These are phyloP conservation scores for Pherbina coryleti DNA, from an alignment of 2,888 invertebrate species.

Conservation along the genomic window DNA sequence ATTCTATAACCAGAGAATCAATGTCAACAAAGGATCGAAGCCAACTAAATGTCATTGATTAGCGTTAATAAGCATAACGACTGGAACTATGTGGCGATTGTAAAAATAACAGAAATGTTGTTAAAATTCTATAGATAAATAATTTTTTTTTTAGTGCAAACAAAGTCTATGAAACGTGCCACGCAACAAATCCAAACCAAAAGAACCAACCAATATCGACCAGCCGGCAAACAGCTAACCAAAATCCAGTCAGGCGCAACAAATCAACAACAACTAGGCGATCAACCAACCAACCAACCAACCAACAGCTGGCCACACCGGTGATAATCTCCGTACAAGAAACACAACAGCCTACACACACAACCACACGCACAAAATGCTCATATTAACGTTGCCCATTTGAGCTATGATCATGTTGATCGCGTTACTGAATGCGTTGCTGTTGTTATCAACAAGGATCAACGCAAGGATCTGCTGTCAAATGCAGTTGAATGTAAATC, in stretches of 20 bases:
- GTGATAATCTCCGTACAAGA: slow-evolving; percentile 49
- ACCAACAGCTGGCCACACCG: slow-evolving; percentile 52
- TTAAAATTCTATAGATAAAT: background rate
- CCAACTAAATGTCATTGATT: slow-evolving; percentile 50
- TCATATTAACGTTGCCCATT: background rate
- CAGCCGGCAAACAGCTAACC: background rate
- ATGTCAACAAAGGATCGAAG: background rate
- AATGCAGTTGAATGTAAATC: slow-evolving; percentile 26
- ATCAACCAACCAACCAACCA: slow-evolving; percentile 35
- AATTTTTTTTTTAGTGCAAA: background rate
- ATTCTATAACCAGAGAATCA: background rate
- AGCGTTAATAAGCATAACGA: slow-evolving; percentile 51
- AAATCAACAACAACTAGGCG: slow-evolving; percentile 34
- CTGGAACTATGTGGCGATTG: background rate
- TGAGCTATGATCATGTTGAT: background rate
- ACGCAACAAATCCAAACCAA: background rate
- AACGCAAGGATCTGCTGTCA: slow-evolving; percentile 7
- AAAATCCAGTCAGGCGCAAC: slow-evolving; percentile 36
- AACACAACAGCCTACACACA: slow-evolving; percentile 3
- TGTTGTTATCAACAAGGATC: slow-evolving; percentile 17
- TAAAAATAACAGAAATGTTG: slow-evolving; percentile 7
- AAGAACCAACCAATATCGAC: background rate
- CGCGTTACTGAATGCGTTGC: no score
- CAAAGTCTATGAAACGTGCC: slow-evolving; percentile 6
- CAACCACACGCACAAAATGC: background rate